phyloP scores from a whole-genome alignment of 2,113 vertebrate genomes.

The Tenrec ecaudatus region DNA sequence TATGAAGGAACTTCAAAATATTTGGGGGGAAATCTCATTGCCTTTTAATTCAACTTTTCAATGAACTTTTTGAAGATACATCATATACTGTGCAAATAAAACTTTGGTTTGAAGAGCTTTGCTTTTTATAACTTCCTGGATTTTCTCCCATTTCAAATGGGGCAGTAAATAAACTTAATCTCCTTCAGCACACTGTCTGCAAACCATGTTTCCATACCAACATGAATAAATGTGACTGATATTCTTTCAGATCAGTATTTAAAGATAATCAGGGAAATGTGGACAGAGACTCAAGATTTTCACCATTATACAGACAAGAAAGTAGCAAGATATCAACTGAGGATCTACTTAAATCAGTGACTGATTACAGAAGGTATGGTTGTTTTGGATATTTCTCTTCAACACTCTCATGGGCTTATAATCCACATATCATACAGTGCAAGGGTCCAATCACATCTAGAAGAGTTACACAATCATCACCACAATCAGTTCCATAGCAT shows the following conservation, averaged over 20 bases:
- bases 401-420: too few relatives aligned
- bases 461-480: too few relatives aligned
- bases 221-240: constrained; percentile 24
- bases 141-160: not conserved
- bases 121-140: not conserved
- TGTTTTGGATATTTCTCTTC: not conserved
- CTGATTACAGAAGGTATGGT: constrained; percentile 94
- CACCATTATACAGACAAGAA: constrained; percentile 97
- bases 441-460: too few relatives aligned
- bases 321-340: constrained; percentile 97
- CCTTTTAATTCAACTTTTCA: too few relatives aligned
- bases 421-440: too few relatives aligned
- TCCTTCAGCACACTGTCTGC: not conserved
- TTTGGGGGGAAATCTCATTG: too few relatives aligned
- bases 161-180: not conserved
- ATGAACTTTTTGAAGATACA: too few relatives aligned
- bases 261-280: constrained; percentile 97
- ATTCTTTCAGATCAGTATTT: constrained; percentile 92
- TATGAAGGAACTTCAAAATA: too few relatives aligned
- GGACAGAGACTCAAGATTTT: constrained; percentile 97
- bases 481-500: too few relatives aligned
- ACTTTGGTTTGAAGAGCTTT: not conserved
- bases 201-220: not conserved
- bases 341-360: constrained; percentile 95
- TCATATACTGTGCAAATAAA: not conserved